phyloP scores from a whole-genome alignment of 2,113 vertebrate genomes.

The Leptodactylus fuscus region DNA sequence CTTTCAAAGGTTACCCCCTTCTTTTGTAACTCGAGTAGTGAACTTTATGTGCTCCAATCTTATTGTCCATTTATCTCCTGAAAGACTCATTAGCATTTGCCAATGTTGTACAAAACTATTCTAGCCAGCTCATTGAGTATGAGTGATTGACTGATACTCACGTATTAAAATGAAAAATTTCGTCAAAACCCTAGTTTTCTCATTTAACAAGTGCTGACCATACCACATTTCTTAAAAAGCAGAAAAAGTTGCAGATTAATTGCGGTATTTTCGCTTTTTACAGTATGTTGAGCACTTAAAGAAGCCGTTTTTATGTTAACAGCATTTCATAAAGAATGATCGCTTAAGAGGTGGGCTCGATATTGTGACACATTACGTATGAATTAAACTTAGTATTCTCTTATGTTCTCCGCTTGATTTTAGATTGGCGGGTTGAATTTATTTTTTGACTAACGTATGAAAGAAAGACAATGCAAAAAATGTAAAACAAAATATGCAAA shows the following conservation, averaged over 20 bases:
- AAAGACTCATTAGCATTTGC: slow-evolving; percentile 48
- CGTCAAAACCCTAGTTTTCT: background rate
- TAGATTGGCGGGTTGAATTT: too few relatives aligned
- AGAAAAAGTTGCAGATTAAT: slow-evolving; percentile 1
- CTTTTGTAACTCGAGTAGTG: slow-evolving; percentile 11
- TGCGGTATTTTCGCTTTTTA: background rate
- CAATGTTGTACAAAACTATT: slow-evolving; percentile 44
- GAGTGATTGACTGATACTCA: slow-evolving; percentile 43
- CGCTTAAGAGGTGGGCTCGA: background rate
- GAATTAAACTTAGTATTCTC: too few relatives aligned
- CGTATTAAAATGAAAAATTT: slow-evolving; percentile 32
- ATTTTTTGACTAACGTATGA: too few relatives aligned
- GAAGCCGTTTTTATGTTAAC: background rate
- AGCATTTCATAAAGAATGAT: background rate
- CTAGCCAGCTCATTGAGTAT: slow-evolving; percentile 45
- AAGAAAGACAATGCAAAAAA: too few relatives aligned
- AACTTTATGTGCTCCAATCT: slow-evolving; percentile 30
- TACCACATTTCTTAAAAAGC: background rate
- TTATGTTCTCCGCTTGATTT: background rate
- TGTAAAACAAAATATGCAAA: too few relatives aligned
- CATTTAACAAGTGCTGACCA: slow-evolving; percentile 17
- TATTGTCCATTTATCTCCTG: slow-evolving; percentile 38
- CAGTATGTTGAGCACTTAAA: too few relatives aligned
- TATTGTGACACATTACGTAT: background rate
- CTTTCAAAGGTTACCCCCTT: slow-evolving; percentile 10